Evolutionary conservation across 2,113 vertebrate species (phyloP).

Genomic region (Phoxinus phoxinus): DNA sequence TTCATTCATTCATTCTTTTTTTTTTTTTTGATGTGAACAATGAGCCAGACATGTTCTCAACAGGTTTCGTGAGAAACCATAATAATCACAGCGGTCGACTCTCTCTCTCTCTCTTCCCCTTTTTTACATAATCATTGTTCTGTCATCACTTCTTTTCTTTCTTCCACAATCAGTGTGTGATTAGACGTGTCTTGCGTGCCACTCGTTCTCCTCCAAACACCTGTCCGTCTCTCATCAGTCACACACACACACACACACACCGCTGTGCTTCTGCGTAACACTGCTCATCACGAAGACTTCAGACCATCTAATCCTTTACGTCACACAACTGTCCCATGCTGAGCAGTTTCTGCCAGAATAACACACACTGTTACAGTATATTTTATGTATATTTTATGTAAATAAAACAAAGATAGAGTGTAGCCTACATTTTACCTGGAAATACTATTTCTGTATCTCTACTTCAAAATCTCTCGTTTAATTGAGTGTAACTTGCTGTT

Average conservation of each 20-base stretch:
- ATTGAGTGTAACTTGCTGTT: too few species aligned
- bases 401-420: too few species aligned
- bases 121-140: not conserved
- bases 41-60: not conserved
- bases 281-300: not conserved
- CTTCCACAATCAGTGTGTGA: not conserved
- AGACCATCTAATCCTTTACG: not conserved
- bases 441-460: too few species aligned
- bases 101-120: not conserved
- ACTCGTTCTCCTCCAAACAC: slow-evolving; percentile 15
- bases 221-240: not conserved
- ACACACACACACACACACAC: too few species aligned
- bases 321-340: not conserved
- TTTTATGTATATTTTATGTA: too few species aligned
- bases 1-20: too few species aligned
- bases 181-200: slow-evolving; percentile 25
- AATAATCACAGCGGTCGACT: not conserved
- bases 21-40: not conserved
- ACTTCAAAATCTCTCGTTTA: too few species aligned
- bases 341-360: not conserved
- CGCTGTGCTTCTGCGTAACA: not conserved
- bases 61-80: not conserved
- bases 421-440: too few species aligned
- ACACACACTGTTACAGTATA: too few species aligned
- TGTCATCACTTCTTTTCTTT: slow-evolving; percentile 19